Percentiles rank a stretch among this genome's conserved stretches.
phyloP scores from a whole-genome alignment of 1,140 invertebrate genomes.

The Aleiodes sp. region DNA sequence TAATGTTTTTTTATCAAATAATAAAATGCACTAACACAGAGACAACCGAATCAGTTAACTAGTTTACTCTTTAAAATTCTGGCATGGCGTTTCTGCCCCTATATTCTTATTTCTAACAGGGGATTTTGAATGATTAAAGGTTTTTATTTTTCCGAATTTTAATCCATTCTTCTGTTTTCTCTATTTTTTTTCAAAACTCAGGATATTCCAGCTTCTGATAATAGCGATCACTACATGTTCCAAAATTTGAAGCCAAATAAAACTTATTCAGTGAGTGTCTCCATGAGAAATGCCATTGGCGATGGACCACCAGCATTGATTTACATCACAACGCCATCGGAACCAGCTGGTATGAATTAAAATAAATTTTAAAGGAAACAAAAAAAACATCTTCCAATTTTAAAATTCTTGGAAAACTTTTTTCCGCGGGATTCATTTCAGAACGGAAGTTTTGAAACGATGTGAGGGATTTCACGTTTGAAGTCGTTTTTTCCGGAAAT shows the following conservation, averaged over 20 bases:
- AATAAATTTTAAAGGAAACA: conserved; percentile 9
- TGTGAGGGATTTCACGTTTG: too few species aligned
- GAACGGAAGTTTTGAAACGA: too few species aligned
- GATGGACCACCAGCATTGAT: conserved; percentile 76
- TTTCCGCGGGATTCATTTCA: too few species aligned
- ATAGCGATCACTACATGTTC: conserved; percentile 77
- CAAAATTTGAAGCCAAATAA: conserved; percentile 78
- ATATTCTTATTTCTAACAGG: conserved; percentile 41
- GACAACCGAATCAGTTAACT: conserved; percentile 56
- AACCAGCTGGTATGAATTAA: conserved; percentile 69
- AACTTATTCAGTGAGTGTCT: conserved; percentile 80
- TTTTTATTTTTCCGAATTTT: neutral
- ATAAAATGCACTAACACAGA: conserved; percentile 24
- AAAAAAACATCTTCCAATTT: too few species aligned
- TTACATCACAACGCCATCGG: conserved; percentile 73
- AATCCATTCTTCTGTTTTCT: neutral
- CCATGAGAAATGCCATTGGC: conserved; percentile 83
- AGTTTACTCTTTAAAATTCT: conserved; percentile 48
- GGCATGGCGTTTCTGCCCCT: conserved; percentile 58
- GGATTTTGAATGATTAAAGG: conserved; percentile 35
- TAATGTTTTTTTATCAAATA: neutral
- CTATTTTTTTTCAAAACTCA: conserved; percentile 56
- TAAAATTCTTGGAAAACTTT: too few species aligned
- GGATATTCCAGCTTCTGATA: conserved; percentile 78
- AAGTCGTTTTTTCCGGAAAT: too few species aligned